Conservation (phyloP, 2,888 invertebrate species). For the Malachius bipustulatus region DNA sequence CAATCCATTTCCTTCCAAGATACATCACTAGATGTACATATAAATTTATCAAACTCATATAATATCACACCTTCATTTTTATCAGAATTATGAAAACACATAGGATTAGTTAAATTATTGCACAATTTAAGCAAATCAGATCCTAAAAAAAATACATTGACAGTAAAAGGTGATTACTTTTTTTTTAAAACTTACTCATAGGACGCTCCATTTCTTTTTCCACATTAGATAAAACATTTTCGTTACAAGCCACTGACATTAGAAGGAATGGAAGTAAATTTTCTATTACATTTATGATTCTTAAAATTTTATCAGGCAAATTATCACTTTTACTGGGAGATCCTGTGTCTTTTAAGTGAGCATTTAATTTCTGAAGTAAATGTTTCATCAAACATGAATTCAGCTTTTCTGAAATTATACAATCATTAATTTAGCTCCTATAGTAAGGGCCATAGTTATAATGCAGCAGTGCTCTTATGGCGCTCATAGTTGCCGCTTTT, state of each 20-base stretch:
- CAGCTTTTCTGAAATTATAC: conserved; percentile 39
- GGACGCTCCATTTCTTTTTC: conserved; percentile 31
- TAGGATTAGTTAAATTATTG: conserved; percentile 42
- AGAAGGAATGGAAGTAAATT: conserved; percentile 35
- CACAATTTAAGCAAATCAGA: conserved; percentile 39
- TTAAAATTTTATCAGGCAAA: conserved; percentile 28
- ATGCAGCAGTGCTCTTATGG: no score
- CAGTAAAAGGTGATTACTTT: not conserved
- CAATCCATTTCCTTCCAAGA: conserved; percentile 64
- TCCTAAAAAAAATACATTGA: conserved; percentile 23
- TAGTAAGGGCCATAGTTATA: no score
- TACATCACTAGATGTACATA: conserved; percentile 46
- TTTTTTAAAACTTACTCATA: conserved; percentile 27
- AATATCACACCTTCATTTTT: conserved; percentile 46
- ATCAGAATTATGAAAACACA: conserved; percentile 49
- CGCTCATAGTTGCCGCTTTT: no score
- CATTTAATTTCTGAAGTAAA: conserved; percentile 32
- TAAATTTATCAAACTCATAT: conserved; percentile 48
- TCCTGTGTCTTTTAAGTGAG: conserved; percentile 29
- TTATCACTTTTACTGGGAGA: conserved; percentile 26
- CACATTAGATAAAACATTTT: conserved; percentile 28
- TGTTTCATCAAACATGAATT: conserved; percentile 41
- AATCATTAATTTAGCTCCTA: no score
- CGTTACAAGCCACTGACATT: conserved; percentile 31
- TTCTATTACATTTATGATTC: conserved; percentile 31